phyloP scores from a whole-genome alignment of 2,797 vertebrate species.

The Muscicapa comitata region DNA sequence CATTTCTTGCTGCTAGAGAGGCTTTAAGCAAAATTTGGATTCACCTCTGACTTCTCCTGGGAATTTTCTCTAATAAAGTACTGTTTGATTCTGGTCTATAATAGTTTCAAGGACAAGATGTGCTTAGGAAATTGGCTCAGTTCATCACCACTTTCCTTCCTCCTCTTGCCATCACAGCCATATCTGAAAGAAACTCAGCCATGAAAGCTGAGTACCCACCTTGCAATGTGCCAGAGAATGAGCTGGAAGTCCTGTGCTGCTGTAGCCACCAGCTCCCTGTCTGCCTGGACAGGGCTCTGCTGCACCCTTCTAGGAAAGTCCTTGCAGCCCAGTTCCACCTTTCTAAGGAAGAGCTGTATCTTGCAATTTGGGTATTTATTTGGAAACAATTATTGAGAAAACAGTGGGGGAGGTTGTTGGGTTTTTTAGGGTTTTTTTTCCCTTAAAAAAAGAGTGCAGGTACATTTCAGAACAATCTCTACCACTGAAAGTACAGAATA shows the following conservation, averaged over 20 bases:
- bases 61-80: background rate
- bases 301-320: background rate
- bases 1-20: background rate
- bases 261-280: background rate
- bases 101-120: background rate
- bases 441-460: background rate
- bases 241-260: background rate
- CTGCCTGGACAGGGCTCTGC: background rate
- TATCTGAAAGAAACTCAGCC: background rate
- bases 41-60: background rate
- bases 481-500: background rate
- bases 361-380: background rate
- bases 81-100: background rate
- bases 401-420: background rate
- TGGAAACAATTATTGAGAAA: background rate
- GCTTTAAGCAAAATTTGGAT: background rate
- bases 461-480: background rate
- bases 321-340: background rate
- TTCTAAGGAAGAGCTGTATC: background rate
- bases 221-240: background rate
- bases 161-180: background rate
- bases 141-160: background rate
- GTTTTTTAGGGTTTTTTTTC: accelerated
- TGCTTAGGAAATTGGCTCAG: background rate
- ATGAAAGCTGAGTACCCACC: background rate